Base-by-base conservation (phyloP, 2,888 invertebrate genomes). In the Morpho helenor region DNA sequence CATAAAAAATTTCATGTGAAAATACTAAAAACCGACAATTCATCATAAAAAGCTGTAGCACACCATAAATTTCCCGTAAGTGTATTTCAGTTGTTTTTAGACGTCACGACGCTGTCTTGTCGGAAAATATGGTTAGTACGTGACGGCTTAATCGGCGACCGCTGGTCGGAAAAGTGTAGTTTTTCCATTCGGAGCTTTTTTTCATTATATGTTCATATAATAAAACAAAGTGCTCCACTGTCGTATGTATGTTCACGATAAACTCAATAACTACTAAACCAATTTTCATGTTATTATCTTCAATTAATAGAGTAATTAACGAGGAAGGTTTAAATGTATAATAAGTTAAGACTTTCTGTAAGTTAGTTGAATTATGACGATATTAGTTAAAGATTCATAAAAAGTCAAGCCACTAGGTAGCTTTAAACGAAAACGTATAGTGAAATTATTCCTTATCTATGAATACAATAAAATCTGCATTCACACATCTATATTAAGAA, bases 51-150 rank as follows among this genome's bases (percentile, higher is more conserved):
- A 10, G 46, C 10, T 46, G 8, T 16, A 52, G 51, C 56, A 50
- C 56, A 23, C 39, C 42, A 56, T 61, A 61, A 61, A 61, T 59
- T 56, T 42, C 23, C 52, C 9, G 52, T 49, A 50, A 61, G 61
- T 52, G 56, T 56, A 58, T 74, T 71, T 59, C 54, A 59, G 59
- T 75, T 74, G 76, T 75, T 71, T 68, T 75, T 71, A 48, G 51
- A 51, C 58, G 63, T 65, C 66, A 66, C 43, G 51, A 50, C 48
- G 45, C 49, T 56, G 61, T 60, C 63, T 56, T 53, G 62, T 57
- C 47, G 57, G 57, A 80, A 84, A 77, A 76, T 52, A 84, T 82
- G 75, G 79, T 64, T 62, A 52, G 61, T 66, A 81, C 84, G 84
- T 83, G 84, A 79, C 72, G 76, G 75, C 74, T 79, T 84, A 52